A percentile compares a stretch with the other conserved stretches of the same genome.
These are phyloP conservation scores for Carapus acus DNA, from an alignment of 2,797 vertebrate genomes.

Conservation along the genomic window DNA sequence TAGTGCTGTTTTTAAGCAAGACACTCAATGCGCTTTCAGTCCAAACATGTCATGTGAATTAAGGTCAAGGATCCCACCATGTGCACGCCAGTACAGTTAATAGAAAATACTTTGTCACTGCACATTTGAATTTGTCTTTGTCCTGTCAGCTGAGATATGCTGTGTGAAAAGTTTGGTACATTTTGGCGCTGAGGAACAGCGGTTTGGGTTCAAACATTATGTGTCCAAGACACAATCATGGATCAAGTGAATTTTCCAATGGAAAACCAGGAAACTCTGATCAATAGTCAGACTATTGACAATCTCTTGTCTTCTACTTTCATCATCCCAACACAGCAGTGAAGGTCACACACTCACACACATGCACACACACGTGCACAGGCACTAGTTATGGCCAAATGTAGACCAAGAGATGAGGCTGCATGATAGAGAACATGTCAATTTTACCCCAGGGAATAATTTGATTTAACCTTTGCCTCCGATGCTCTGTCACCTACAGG, in stretches of 20 bases:
- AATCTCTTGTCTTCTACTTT: constrained; percentile 12
- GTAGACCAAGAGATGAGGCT: neutral
- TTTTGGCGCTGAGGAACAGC: no score
- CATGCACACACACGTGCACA: neutral
- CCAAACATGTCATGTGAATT: no score
- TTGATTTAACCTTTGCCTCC: constrained; percentile 8
- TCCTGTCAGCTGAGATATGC: no score
- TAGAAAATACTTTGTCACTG: no score
- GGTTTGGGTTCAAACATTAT: no score
- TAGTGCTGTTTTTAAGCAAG: no score
- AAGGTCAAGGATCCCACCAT: no score
- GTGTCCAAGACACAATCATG: constrained; percentile 34
- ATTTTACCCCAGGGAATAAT: neutral
- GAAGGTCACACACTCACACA: constrained; percentile 19
- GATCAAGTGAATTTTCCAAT: constrained; percentile 64
- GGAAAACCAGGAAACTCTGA: constrained; percentile 41
- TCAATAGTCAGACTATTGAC: constrained; percentile 43
- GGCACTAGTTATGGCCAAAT: no score
- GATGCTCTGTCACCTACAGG: constrained; percentile 2
- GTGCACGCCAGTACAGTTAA: no score
- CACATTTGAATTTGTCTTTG: no score
- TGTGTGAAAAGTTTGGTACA: no score
- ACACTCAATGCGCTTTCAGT: no score
- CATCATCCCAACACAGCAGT: constrained; percentile 7
- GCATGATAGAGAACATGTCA: neutral